These are phyloP conservation scores for Lycia hirtaria DNA, from an alignment of 2,888 invertebrate species.

Conservation along the genomic window DNA sequence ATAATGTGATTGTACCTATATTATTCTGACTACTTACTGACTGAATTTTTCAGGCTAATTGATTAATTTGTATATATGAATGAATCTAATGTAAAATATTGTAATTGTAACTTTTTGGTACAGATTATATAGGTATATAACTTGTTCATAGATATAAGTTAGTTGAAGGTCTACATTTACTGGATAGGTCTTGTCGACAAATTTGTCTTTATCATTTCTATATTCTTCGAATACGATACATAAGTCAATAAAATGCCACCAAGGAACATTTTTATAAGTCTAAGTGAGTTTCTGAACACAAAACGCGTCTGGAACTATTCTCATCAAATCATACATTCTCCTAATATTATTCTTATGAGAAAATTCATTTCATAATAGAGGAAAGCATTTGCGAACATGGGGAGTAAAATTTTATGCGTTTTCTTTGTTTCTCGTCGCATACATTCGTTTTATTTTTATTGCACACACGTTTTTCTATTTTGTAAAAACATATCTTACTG, in stretches of 20 bases:
- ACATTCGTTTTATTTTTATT: slow-evolving; percentile 57
- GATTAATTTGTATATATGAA: no score
- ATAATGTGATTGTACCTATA: no score
- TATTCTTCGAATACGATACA: background rate
- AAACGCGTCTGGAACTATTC: slow-evolving; percentile 18
- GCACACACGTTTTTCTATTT: slow-evolving; percentile 35
- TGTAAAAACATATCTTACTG: no score
- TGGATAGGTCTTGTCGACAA: no score
- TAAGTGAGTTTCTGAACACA: slow-evolving; percentile 3
- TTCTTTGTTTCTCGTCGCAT: slow-evolving; percentile 41
- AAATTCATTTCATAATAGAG: slow-evolving; percentile 34
- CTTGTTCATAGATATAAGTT: no score
- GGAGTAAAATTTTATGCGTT: slow-evolving; percentile 55
- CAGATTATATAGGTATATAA: no score
- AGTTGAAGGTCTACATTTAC: no score
- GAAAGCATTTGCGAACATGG: slow-evolving; percentile 25
- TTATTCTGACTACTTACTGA: no score
- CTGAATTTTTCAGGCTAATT: no score
- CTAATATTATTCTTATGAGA: slow-evolving; percentile 31
- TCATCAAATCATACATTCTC: slow-evolving; percentile 30
- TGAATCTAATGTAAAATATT: no score
- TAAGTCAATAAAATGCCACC: slow-evolving; percentile 1
- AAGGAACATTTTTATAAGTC: slow-evolving; percentile 1
- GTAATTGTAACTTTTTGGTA: no score
- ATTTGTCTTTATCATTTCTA: background rate